Evolutionary conservation across 1,140 invertebrate genomes (phyloP).

Genomic region (Lethocerus indicus): DNA sequence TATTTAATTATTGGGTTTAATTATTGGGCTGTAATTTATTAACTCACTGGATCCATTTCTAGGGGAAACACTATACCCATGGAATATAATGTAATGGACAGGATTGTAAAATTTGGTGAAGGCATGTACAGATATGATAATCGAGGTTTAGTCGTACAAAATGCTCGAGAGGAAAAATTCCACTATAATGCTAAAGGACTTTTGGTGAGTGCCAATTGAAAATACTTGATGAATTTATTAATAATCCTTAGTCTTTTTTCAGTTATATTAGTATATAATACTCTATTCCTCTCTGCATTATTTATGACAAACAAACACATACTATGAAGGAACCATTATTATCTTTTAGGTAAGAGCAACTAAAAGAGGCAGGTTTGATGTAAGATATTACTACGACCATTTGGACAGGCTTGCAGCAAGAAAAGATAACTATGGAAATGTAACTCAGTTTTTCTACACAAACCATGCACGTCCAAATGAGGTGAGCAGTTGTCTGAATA

Average conservation of each 20-base stretch:
- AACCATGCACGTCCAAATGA: constrained; percentile 66
- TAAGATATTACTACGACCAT: constrained; percentile 89
- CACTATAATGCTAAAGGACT: constrained; percentile 87
- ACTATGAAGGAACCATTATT: neutral
- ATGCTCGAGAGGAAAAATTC: constrained; percentile 80
- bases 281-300: neutral
- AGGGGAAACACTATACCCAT: constrained; percentile 77
- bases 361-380: constrained; percentile 74
- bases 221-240: neutral
- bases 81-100: constrained; percentile 78
- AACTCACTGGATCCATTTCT: constrained; percentile 19
- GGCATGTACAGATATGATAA: constrained; percentile 79
- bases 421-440: constrained; percentile 83
- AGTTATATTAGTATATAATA: neutral
- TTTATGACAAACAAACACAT: neutral
- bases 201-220: constrained; percentile 26
- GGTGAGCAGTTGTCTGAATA: constrained; percentile 36
- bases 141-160: constrained; percentile 75
- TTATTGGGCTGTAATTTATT: too few species aligned
- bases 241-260: neutral
- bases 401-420: constrained; percentile 65
- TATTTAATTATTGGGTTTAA: too few species aligned
- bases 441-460: constrained; percentile 92
- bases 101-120: constrained; percentile 80
- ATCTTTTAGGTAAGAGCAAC: constrained; percentile 42